Evolutionary conservation across 64 coral and sea anemone species (phyloP).

Genomic region (Pocillopora verrucosa): DNA sequence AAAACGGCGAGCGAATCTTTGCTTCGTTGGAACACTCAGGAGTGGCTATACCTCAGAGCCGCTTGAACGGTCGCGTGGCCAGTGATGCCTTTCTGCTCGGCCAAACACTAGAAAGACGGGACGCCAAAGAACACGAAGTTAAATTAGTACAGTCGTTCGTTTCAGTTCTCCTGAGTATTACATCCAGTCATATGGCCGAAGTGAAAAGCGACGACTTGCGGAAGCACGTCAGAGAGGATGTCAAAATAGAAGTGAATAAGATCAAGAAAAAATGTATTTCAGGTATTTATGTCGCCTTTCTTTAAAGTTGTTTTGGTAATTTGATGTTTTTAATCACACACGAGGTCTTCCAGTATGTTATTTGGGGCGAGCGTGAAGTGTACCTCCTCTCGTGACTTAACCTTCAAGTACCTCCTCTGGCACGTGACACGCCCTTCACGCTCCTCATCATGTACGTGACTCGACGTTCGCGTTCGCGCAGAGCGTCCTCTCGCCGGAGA

Average conservation of each 20-base stretch:
- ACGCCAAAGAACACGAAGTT: slow-evolving; percentile 22
- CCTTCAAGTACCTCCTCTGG: too few species aligned
- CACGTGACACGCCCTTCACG: too few species aligned
- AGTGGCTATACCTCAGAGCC: slow-evolving; percentile 54
- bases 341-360: too few species aligned
- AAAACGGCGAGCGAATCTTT: slow-evolving; percentile 70
- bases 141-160: slow-evolving; percentile 60
- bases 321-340: too few species aligned
- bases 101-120: slow-evolving; percentile 35
- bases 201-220: slow-evolving; percentile 46
- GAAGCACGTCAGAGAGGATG: slow-evolving; percentile 45
- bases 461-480: too few species aligned
- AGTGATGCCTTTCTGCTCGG: slow-evolving; percentile 63
- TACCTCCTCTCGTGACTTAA: too few species aligned
- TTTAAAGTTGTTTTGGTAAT: too few species aligned
- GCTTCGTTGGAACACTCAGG: slow-evolving; percentile 64
- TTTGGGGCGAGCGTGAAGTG: too few species aligned
- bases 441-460: too few species aligned
- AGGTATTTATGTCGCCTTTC: background rate
- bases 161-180: slow-evolving; percentile 47
- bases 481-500: too few species aligned
- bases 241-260: slow-evolving; percentile 48
- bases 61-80: slow-evolving; percentile 15
- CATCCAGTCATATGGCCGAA: slow-evolving; percentile 31
- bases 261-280: slow-evolving; percentile 50